Percentiles rank a stretch among this genome's conserved stretches.
phyloP scores from a whole-genome alignment of 2,113 vertebrate species.

The Brienomyrus longianalis region DNA sequence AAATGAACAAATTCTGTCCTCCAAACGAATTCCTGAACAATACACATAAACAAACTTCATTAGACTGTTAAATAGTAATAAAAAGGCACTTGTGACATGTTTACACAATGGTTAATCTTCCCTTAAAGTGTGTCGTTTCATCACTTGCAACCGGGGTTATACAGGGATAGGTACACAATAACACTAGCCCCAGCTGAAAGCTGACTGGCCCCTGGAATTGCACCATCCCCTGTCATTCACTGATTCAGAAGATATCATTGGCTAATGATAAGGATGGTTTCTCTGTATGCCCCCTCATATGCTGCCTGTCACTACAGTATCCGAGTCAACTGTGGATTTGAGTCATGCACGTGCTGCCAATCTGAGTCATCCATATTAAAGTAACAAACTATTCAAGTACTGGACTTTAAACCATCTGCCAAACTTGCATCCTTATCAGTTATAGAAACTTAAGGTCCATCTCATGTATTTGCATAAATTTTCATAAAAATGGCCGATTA shows the following conservation, averaged over 20 bases:
- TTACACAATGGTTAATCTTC: neutral
- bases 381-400: neutral
- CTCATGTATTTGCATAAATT: neutral
- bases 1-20: conserved; percentile 59
- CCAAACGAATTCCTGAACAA: conserved; percentile 70
- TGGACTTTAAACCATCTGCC: neutral
- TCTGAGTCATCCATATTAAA: neutral
- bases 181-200: neutral
- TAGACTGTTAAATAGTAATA: neutral
- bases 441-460: neutral
- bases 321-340: neutral
- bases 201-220: neutral
- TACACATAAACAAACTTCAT: neutral
- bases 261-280: neutral
- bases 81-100: neutral
- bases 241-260: neutral
- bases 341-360: too few relatives aligned
- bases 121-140: neutral
- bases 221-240: neutral
- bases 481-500: neutral
- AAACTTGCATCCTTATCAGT: neutral
- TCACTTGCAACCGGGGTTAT: neutral
- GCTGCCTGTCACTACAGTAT: neutral
- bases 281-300: neutral
- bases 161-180: neutral